phyloP scores from a whole-genome alignment of 2,113 vertebrate genomes.

The Esox niger region DNA sequence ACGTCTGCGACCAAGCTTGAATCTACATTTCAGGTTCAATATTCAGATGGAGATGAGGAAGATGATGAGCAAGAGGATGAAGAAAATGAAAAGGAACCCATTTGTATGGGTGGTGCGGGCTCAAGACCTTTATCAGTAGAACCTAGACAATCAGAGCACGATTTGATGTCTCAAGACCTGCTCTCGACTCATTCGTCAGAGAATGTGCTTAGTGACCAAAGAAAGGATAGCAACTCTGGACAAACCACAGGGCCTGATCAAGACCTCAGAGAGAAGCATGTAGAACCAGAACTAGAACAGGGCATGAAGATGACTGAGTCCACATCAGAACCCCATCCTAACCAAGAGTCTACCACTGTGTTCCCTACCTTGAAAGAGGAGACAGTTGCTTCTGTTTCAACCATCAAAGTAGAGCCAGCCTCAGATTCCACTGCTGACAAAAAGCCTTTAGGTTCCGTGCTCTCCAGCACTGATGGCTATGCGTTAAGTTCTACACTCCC shows the following conservation, averaged over 20 bases:
- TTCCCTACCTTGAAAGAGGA: constrained; percentile 22
- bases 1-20: constrained; percentile 41
- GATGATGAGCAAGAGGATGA: no score
- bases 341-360: constrained; percentile 34
- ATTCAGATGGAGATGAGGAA: constrained; percentile 69
- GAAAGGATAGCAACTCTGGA: constrained; percentile 27
- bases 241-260: constrained; percentile 45
- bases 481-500: constrained; percentile 40
- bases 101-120: constrained; percentile 64
- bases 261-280: constrained; percentile 48
- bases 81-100: constrained; percentile 50
- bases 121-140: constrained; percentile 64
- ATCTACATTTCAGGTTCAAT: constrained; percentile 60
- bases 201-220: constrained; percentile 30
- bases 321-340: constrained; percentile 25
- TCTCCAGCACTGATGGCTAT: constrained; percentile 50
- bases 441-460: constrained; percentile 31
- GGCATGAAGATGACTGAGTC: constrained; percentile 37
- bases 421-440: constrained; percentile 32
- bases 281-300: constrained; percentile 38
- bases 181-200: constrained; percentile 14
- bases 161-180: constrained; percentile 40
- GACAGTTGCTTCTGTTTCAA: neutral
- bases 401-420: constrained; percentile 22
- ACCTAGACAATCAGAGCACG: constrained; percentile 51